phyloP scores from a whole-genome alignment of 1,140 invertebrate species.

The Drosophila prosaltans region DNA sequence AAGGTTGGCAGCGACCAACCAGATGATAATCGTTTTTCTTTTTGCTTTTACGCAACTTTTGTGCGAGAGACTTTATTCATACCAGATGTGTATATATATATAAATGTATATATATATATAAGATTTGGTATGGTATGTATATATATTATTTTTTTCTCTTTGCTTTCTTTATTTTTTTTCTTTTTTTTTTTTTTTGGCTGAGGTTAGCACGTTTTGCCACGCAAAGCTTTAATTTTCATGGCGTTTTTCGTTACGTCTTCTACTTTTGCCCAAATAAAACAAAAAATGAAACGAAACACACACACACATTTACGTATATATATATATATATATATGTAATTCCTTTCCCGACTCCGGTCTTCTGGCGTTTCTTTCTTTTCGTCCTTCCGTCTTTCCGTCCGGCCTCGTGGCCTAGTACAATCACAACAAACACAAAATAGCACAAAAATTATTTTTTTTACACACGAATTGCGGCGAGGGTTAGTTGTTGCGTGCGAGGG shows the following conservation, averaged over 20 bases:
- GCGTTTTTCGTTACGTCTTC: constrained; percentile 59
- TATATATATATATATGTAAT: constrained; percentile 5
- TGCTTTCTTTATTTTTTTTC: constrained; percentile 28
- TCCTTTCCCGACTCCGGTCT: constrained; percentile 6
- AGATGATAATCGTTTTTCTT: constrained; percentile 73
- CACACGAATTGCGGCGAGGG: constrained; percentile 18
- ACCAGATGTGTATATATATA: not conserved
- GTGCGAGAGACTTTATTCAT: constrained; percentile 8
- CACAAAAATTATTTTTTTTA: constrained; percentile 7
- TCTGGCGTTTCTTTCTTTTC: constrained; percentile 3
- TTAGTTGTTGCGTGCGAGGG: constrained; percentile 14
- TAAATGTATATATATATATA: not conserved
- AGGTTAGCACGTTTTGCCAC: constrained; percentile 71
- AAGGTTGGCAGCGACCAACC: not conserved
- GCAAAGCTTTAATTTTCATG: constrained; percentile 80
- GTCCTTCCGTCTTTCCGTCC: constrained; percentile 36
- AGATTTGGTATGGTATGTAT: constrained; percentile 12
- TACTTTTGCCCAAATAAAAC: constrained; percentile 3
- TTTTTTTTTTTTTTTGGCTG: constrained; percentile 31
- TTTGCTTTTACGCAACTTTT: constrained; percentile 48
- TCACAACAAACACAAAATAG: constrained; percentile 31
- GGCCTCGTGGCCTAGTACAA: constrained; percentile 48
- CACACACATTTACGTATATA: not conserved
- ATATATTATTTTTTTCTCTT: constrained; percentile 31
- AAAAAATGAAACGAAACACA: not conserved